Base-by-base conservation (phyloP, 2,888 invertebrate genomes). In the Apamea anceps region DNA sequence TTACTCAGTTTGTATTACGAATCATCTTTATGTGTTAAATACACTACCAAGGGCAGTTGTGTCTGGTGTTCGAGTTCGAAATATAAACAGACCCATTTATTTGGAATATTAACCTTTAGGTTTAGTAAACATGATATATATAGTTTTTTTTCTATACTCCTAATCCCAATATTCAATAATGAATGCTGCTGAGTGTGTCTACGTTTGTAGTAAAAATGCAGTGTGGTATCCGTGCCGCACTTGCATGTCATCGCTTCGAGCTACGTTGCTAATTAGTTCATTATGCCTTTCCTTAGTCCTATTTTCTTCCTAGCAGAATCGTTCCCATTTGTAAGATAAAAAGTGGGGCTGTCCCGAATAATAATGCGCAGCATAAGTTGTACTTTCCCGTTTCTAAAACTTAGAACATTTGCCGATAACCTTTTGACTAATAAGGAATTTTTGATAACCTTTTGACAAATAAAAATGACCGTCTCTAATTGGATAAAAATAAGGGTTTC, bases 11-110 rank as follows among this genome's bases (percentile, higher is more conserved):
- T 93, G 93, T 92, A 89, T 90, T 93, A 93, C 91, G 91, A 94
- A 93, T 95, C 93, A 91, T 90, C 89, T 77, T 54, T 86, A 94
- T 84, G 95, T 94, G 96, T 92, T 95, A 96, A 96, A 92, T 89
- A 92, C 85, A 90, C 84, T 75, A 91, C 93, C 96, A 96, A 96
- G 96, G 96, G 94, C 94, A 94, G 91, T 90, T 82, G 75, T 77
- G 82, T 86, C 86, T 89, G 84, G 82, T 89, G 91, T 91, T 92
- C 88, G 88, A 75, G 48, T 65, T 42, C 77, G 51, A 81, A 81
- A 80, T 57, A 78, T 75, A 82, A 85, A 86, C 72, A 79, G 45
- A 70, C 63, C 10, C 70, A 63, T 65, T 75, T 85, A 60, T 75
- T 82, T 51, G 12, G 13, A 42, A 18, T 45, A 70, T 48, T 77